phyloP scores from a whole-genome alignment of 2,888 invertebrate genomes.

The Limenitis camilla region DNA sequence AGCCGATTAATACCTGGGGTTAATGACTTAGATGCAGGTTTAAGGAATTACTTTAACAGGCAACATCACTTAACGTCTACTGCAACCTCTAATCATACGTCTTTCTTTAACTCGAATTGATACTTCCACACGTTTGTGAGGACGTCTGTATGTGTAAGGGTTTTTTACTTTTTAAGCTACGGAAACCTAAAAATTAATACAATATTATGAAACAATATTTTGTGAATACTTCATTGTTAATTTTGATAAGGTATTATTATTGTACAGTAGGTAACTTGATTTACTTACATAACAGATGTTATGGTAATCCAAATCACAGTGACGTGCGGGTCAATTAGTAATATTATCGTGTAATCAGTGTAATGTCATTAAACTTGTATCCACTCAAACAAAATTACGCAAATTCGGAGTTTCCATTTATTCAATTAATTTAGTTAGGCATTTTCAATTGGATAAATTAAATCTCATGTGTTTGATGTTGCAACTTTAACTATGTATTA shows the following conservation, averaged over 20 bases:
- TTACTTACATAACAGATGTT: slow-evolving; percentile 13
- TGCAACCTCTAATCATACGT: too few species aligned
- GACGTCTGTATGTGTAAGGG: too few species aligned
- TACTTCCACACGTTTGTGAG: too few species aligned
- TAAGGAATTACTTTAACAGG: too few species aligned
- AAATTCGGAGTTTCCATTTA: background rate
- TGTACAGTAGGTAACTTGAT: slow-evolving; percentile 6
- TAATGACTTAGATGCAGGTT: too few species aligned
- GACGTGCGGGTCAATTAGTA: slow-evolving; percentile 12
- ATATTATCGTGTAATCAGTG: slow-evolving; percentile 13
- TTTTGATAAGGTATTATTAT: background rate
- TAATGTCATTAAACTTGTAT: slow-evolving; percentile 12
- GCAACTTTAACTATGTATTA: too few species aligned
- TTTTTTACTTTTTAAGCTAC: background rate
- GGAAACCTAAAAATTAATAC: background rate
- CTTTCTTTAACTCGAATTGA: too few species aligned
- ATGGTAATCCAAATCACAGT: slow-evolving; percentile 11
- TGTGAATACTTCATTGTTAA: background rate
- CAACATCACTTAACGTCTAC: too few species aligned
- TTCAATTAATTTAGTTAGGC: background rate
- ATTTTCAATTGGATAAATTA: background rate
- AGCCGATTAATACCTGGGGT: too few species aligned
- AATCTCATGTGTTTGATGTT: background rate
- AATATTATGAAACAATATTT: too few species aligned
- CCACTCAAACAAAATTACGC: slow-evolving; percentile 6